Evolutionary conservation across 2,113 vertebrate genomes (phyloP), one percentile per base, ranked within the genome.

Genomic region (Recurvirostra avosetta): DNA sequence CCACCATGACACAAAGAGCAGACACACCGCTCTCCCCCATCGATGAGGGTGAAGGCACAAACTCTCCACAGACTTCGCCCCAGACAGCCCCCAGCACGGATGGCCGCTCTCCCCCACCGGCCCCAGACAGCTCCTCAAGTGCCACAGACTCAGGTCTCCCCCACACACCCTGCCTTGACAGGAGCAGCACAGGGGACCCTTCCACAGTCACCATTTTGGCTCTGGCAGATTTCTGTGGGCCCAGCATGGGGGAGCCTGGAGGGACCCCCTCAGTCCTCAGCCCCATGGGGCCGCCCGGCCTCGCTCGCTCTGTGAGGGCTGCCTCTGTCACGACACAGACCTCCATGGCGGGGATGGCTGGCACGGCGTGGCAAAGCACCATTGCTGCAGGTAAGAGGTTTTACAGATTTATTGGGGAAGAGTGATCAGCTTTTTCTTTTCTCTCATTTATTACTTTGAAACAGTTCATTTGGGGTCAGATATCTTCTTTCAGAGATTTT

Each of bases 221-320:
- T 9, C 45, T 10, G 36, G 25, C 34, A 59, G 55, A 34, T 40
- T 30, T 43, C 2, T 0, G 1, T 1, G 59, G 3, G 2, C 20
- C 62, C 0, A 1, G 1, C 1, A 0, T 3, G 5, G 59, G 15
- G 30, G 6, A 3, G 5, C 36, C 65, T 5, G 19, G 43, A 26
- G 59, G 21, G 19, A 56, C 0, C 36, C 15, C 6, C 12, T 15
- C 75, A 1, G 4, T 40, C 17, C 67, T 38, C 4, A 38, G 36
- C 30, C 34, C 36, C 30, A 1, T 0, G 3, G 13, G 3, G 19
- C n/a, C 9, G 2, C 40, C 23, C 3, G 4, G 26, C 12, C 15
- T 41, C 6, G 1, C n/a, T 29, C 0, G 0, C 20, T 3, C 27
- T 50, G 2, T 1, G 11, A 45, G 6, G 4, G 6, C 9, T 25